Conservation (phyloP, 2,113 vertebrate species). For the Condylura cristata region DNA sequence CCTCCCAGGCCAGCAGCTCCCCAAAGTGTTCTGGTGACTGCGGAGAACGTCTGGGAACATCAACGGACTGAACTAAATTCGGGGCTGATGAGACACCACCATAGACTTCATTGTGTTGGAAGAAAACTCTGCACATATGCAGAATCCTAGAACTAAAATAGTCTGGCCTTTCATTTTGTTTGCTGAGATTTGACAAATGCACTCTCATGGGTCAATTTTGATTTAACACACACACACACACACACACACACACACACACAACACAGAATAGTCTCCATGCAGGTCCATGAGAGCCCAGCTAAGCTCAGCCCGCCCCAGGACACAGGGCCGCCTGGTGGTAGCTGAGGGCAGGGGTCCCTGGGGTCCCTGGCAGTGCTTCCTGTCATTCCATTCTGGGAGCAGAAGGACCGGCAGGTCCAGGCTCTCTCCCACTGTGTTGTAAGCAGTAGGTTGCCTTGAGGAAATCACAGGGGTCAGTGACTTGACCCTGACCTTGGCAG, state of each 20-base stretch:
- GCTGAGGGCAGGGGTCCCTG: background rate
- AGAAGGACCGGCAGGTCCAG: background rate
- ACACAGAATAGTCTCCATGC: background rate
- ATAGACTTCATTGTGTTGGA: too few species aligned
- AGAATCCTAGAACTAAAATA: background rate
- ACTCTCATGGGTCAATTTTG: background rate
- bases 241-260: too few species aligned
- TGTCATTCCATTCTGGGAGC: background rate
- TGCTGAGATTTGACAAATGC: background rate
- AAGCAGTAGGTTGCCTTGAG: background rate
- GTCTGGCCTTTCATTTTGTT: background rate
- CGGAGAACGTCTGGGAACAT: background rate
- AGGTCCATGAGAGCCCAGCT: background rate
- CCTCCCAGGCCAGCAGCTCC: background rate
- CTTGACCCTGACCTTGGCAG: background rate
- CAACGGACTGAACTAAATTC: background rate
- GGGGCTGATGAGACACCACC: background rate
- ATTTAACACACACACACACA: too few species aligned
- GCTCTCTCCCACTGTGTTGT: background rate
- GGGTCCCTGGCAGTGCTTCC: accelerated
- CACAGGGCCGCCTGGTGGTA: background rate
- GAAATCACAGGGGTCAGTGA: background rate
- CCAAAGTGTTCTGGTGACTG: background rate
- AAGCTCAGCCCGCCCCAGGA: background rate
- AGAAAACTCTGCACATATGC: background rate